Evolutionary conservation across 1,140 invertebrate species (phyloP), one percentile per base, ranked within the genome.

Genomic region (Glossosoma conforme): DNA sequence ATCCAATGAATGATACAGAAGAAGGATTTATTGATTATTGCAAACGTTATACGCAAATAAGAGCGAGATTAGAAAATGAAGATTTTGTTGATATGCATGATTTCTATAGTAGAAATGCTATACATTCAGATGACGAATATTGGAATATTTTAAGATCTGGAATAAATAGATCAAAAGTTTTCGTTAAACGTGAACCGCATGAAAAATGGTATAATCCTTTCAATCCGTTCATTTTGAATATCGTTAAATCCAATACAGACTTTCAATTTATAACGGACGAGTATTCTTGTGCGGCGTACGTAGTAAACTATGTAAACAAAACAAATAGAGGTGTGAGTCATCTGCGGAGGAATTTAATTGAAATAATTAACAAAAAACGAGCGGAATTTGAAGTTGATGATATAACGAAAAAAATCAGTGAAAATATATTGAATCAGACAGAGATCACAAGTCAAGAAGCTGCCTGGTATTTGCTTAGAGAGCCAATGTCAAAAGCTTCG

Each of bases 231-330:
- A 36, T 66, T 17, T 32, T 62, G 6, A 54, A 57, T 37, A 24
- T 60, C 19, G 17, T 65, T 2, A 37, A 61, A 48, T 69, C 65
- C 0, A 69, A 65, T 32, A 72, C 48, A 18, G 65, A 70, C 43
- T 46, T 70, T 19, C 66, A 73, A 53, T 60, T 67, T 19, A 69
- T 70, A 18, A 52, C 55, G 3, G 67, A 71, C 6, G 64, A 67
- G 51, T 67, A 70, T 56, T 62, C 65, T 2, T 70, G 65, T 60
- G 68, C 65, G 11, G 30, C 53, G 42, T 62, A 61, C 24, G 44
- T 59, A 20, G 62, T 49, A 3, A 54, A 62, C 33, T 63, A 63
- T 19, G 56, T 69, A 0, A 68, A 68, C 44, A 67, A 70, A 55
- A 60, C 48, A 8, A 66, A 67, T 44, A 56, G 63, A 61, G 64